These are phyloP conservation scores for Dasyurus viverrinus DNA, from an alignment of 2,113 vertebrate species.

Conservation along the genomic window DNA sequence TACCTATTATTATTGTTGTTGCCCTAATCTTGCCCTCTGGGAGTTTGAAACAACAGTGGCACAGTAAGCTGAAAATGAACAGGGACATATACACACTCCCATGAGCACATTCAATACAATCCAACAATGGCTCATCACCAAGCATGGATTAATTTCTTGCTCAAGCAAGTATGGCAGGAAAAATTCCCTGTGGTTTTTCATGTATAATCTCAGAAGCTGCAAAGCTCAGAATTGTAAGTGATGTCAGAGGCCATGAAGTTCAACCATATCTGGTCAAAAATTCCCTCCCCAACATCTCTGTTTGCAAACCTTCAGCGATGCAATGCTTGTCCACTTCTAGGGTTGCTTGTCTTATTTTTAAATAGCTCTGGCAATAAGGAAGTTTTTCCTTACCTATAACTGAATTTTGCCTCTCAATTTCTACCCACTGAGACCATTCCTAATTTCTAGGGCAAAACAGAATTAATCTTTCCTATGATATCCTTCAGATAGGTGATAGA, in stretches of 20 bases:
- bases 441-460: neutral
- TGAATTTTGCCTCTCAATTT: neutral
- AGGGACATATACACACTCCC: neutral
- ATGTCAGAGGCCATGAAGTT: neutral
- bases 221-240: neutral
- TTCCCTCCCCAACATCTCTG: neutral
- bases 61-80: neutral
- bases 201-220: neutral
- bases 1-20: neutral
- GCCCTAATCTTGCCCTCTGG: neutral
- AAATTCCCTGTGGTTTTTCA: neutral
- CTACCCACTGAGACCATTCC: neutral
- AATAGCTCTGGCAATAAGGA: neutral
- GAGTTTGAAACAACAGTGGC: neutral
- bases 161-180: neutral
- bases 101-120: neutral
- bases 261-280: neutral
- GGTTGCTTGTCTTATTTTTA: neutral
- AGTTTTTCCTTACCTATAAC: neutral
- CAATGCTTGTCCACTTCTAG: neutral
- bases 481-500: neutral
- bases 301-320: neutral
- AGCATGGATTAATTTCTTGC: neutral
- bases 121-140: neutral
- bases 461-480: neutral